Evolutionary conservation across 35 echinoderm and acorn worm genomes (phyloP), one percentile per base, ranked within the genome.

Genomic region (Ophiothrix spiculata): DNA sequence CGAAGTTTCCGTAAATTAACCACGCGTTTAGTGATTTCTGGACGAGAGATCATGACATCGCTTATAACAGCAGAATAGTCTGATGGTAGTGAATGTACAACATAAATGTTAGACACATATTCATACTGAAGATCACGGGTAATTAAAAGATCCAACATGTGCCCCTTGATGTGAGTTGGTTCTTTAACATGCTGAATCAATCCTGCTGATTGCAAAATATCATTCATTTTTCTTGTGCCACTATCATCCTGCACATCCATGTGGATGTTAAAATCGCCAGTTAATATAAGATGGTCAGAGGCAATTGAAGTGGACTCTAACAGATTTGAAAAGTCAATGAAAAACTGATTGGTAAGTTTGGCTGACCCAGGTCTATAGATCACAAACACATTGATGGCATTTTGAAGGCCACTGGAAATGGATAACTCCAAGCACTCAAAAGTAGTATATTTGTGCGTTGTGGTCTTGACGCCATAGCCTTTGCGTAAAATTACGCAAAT

Each of bases 371-470:
- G 56, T 46, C 85, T 77, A 69, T 86, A 86, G n/a, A 86, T 86
- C 17, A n/a, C n/a, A n/a, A 77, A 32, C 23, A 86, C 17, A 31
- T 34, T 75, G 28, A 86, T 32, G 19, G 31, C 12, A 45, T 78
- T 40, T 16, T 78, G 19, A 3, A 23, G 15, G 37, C n/a, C 19
- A 23, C 23, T n/a, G 28, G 17, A 4, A 78, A 86, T 40, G 31
- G 74, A 31, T 1, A 86, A 37, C 39, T 86, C 73, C 19, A 45
- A 17, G 75, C 85, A 86, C 54, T 86, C 69, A 86, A 86, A 84
- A 2, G 73, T 39, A 21, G 12, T 28, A 39, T 40, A 86, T 21
- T 15, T 78, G 64, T 86, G 85, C 1, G 75, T 1, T 19, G 14
- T 49, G 11, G n/a, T 40, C 10, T 77, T 78, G 32, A 37, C 37